A percentile compares a stretch with the other conserved stretches of the same genome.
phyloP scores from a whole-genome alignment of 2,113 vertebrate species.

The Theristicus caerulescens region DNA sequence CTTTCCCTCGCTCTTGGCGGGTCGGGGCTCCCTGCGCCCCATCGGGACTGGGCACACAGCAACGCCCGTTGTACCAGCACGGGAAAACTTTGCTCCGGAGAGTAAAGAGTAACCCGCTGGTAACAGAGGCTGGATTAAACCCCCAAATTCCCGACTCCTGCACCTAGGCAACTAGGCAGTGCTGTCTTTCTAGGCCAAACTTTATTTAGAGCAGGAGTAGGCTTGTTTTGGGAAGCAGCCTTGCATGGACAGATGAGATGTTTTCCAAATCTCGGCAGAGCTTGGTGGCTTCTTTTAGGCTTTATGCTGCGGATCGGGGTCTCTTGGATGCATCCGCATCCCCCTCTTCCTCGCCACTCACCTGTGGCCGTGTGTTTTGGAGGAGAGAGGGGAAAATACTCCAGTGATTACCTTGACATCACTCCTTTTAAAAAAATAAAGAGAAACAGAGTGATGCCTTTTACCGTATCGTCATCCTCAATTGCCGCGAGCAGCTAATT shows the following conservation, averaged over 20 bases:
- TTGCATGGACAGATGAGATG: not conserved
- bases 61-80: fast-evolving
- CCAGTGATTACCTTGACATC: not conserved
- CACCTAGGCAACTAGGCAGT: not conserved
- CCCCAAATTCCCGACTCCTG: not conserved
- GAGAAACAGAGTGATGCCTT: not conserved
- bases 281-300: not conserved
- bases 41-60: fast-evolving
- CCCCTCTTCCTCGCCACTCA: not conserved
- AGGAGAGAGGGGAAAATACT: not conserved
- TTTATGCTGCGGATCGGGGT: not conserved
- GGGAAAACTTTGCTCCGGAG: not conserved
- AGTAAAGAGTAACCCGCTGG: not conserved
- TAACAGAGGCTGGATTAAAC: not conserved
- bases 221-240: not conserved
- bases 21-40: not conserved
- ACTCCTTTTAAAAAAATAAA: not conserved
- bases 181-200: not conserved
- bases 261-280: not conserved
- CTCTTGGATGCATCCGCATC: not conserved
- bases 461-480: not conserved
- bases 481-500: not conserved
- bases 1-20: fast-evolving
- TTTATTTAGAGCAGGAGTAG: not conserved
- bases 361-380: not conserved